Evolutionary conservation across 2,113 vertebrate genomes (phyloP).

Genomic region (Neoarius graeffei): DNA sequence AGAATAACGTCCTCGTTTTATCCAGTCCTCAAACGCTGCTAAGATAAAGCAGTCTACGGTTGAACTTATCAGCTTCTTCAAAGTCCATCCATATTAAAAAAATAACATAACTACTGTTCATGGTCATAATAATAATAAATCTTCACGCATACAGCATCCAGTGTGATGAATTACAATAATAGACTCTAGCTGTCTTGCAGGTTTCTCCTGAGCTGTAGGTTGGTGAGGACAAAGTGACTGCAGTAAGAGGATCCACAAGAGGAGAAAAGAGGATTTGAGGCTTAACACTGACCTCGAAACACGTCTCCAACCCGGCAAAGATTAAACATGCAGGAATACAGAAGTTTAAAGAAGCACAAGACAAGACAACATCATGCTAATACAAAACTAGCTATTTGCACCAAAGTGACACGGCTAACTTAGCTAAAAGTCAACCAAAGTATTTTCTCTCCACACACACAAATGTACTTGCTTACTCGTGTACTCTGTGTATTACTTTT

Average conservation of each 20-base stretch:
- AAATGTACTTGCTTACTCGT: too few species aligned
- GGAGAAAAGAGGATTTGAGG: slow-evolving; percentile 71
- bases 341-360: background rate
- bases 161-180: background rate
- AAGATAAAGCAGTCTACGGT: background rate
- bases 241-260: slow-evolving; percentile 62
- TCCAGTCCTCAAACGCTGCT: background rate
- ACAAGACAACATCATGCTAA: background rate
- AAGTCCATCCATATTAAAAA: background rate
- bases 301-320: slow-evolving; percentile 7
- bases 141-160: background rate
- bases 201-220: slow-evolving; percentile 1
- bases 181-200: background rate
- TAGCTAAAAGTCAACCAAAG: background rate
- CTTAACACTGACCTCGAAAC: slow-evolving; percentile 70
- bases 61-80: background rate
- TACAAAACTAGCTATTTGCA: background rate
- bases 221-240: slow-evolving; percentile 44
- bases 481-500: background rate
- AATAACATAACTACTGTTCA: background rate
- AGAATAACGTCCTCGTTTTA: background rate
- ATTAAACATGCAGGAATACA: slow-evolving; percentile 12
- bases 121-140: background rate
- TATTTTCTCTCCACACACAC: background rate
- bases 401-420: background rate